A percentile compares a stretch with the other conserved stretches of the same genome.
These are phyloP conservation scores for Drosophila arizonae DNA, from an alignment of 1,140 invertebrate species.

Conservation along the genomic window DNA sequence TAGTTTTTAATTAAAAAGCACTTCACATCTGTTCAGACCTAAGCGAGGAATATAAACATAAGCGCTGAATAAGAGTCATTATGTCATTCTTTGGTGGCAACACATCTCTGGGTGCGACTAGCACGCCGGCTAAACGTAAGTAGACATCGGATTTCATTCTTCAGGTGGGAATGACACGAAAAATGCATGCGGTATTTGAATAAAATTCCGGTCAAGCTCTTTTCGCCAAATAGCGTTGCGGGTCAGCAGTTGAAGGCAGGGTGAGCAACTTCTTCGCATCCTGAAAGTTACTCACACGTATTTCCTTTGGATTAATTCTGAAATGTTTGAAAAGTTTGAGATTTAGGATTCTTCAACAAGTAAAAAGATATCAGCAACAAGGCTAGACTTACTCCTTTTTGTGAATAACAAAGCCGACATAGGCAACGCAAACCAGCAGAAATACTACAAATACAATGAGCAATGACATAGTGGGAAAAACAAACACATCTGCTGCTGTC, in stretches of 20 bases:
- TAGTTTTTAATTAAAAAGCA: slow-evolving; percentile 17
- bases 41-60: not conserved
- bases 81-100: slow-evolving; percentile 80
- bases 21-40: not conserved
- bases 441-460: slow-evolving; percentile 32
- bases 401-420: slow-evolving; percentile 51
- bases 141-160: slow-evolving; percentile 8
- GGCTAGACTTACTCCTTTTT: slow-evolving; percentile 52
- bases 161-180: slow-evolving; percentile 13
- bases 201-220: slow-evolving; percentile 35
- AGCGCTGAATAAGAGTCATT: slow-evolving; percentile 4
- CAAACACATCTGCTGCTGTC: slow-evolving; percentile 9
- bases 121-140: slow-evolving; percentile 81
- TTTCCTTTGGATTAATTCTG: slow-evolving; percentile 60
- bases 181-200: slow-evolving; percentile 13
- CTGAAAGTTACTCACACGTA: slow-evolving; percentile 50
- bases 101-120: slow-evolving; percentile 76
- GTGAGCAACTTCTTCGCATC: slow-evolving; percentile 55
- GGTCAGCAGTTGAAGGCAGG: slow-evolving; percentile 18
- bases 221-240: slow-evolving; percentile 60
- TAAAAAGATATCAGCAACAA: not conserved
- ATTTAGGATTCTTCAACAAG: not conserved
- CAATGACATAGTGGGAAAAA: slow-evolving; percentile 10
- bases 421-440: slow-evolving; percentile 34
- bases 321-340: not conserved